These are phyloP conservation scores for Enteromius unitaeniatus DNA, from an alignment of 2,797 vertebrate species.

Conservation along the genomic window DNA sequence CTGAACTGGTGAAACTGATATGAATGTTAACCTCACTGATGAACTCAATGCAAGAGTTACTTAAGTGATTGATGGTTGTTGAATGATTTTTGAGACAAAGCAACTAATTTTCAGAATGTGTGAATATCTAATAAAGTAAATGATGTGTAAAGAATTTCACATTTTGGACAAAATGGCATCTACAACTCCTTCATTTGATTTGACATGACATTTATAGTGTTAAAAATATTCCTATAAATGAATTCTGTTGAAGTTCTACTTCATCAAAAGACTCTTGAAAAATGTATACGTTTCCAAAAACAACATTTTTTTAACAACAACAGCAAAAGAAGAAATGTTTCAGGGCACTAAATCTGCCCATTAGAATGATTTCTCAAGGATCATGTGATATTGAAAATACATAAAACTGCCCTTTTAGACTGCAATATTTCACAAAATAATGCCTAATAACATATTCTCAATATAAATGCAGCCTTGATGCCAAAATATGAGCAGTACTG, in stretches of 20 bases:
- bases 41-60: too few species aligned
- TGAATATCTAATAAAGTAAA: neutral
- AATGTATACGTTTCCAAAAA: neutral
- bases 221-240: neutral
- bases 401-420: neutral
- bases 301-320: neutral
- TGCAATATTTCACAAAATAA: neutral
- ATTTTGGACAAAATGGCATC: slow-evolving; percentile 4
- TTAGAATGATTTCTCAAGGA: neutral
- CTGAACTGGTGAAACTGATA: too few species aligned
- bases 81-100: neutral
- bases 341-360: neutral
- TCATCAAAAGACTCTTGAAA: neutral
- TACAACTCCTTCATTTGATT: neutral
- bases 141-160: neutral
- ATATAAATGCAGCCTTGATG: neutral
- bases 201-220: neutral
- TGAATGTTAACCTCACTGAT: too few species aligned
- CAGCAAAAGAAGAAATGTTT: neutral
- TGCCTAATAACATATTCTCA: neutral
- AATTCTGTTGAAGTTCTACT: neutral
- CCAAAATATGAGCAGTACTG: neutral
- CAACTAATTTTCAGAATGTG: neutral
- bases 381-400: neutral
- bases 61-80: too few species aligned